phyloP scores from a whole-genome alignment of 2,888 invertebrate species.

The Cactoblastis cactorum region DNA sequence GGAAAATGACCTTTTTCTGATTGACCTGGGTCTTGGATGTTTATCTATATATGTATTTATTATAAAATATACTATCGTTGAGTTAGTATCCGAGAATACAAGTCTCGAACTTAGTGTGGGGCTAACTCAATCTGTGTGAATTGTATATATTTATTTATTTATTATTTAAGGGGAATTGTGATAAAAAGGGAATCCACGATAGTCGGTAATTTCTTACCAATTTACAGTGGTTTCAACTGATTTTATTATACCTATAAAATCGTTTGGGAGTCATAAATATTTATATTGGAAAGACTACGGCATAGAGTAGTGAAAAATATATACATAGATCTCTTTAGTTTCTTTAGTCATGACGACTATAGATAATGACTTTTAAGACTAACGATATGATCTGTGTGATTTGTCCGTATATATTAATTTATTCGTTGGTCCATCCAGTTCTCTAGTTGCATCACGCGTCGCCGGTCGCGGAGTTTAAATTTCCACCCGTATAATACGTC shows the following conservation, averaged over 20 bases:
- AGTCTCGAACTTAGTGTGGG: neutral
- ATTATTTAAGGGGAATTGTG: no score
- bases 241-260: conserved; percentile 50
- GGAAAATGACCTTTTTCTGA: no score
- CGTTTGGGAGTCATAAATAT: conserved; percentile 43
- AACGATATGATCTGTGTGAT: no score
- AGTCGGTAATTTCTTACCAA: conserved; percentile 37
- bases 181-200: conserved; percentile 16
- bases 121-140: neutral
- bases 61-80: no score
- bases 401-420: neutral
- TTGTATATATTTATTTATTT: neutral
- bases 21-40: no score
- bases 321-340: conserved; percentile 27
- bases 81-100: neutral
- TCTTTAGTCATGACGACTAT: no score
- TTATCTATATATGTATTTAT: no score
- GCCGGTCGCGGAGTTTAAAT: neutral
- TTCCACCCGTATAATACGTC: conserved; percentile 2
- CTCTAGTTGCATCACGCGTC: neutral
- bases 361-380: no score
- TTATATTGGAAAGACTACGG: conserved; percentile 44
- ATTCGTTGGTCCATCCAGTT: neutral
- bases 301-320: conserved; percentile 22
- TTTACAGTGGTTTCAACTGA: conserved; percentile 39